Evolutionary conservation across 2,113 vertebrate species (phyloP).

Genomic region (Oriolus oriolus): DNA sequence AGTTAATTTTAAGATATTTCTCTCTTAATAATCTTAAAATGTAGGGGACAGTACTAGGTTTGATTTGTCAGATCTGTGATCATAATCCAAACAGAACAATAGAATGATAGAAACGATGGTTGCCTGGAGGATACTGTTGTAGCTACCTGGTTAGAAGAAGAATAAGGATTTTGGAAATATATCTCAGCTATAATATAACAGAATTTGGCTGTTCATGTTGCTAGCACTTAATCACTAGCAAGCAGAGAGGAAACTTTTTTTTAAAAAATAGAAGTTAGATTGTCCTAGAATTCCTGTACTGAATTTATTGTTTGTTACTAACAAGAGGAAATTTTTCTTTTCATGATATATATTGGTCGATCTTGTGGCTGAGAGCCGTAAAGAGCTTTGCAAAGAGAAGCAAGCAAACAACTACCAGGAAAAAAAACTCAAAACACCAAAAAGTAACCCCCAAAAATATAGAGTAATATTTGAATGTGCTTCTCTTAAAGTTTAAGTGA

Average conservation of each 20-base stretch:
- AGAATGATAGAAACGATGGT: background rate
- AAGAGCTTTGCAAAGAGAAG: background rate
- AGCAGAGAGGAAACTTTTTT: background rate
- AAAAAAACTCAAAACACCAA: background rate
- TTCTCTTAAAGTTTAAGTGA: background rate
- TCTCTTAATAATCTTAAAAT: background rate
- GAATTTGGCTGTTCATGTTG: background rate
- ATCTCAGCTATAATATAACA: background rate
- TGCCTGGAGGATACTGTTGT: background rate
- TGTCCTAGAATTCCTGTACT: background rate
- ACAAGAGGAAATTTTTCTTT: background rate
- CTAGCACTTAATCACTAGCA: background rate
- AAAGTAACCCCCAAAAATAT: fast-evolving
- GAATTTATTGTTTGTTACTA: background rate
- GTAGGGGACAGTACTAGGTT: fast-evolving
- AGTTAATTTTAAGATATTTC: background rate
- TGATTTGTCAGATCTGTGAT: background rate
- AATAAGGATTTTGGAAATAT: background rate
- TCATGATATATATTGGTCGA: background rate
- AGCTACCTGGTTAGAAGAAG: background rate
- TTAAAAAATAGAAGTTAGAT: background rate
- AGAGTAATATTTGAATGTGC: background rate
- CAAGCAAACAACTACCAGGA: background rate
- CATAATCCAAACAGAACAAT: background rate
- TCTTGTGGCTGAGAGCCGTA: background rate